Evolutionary conservation across 2,797 vertebrate species (phyloP), one percentile per base, ranked within the genome.

Genomic region (Anabacerthia variegaticeps): DNA sequence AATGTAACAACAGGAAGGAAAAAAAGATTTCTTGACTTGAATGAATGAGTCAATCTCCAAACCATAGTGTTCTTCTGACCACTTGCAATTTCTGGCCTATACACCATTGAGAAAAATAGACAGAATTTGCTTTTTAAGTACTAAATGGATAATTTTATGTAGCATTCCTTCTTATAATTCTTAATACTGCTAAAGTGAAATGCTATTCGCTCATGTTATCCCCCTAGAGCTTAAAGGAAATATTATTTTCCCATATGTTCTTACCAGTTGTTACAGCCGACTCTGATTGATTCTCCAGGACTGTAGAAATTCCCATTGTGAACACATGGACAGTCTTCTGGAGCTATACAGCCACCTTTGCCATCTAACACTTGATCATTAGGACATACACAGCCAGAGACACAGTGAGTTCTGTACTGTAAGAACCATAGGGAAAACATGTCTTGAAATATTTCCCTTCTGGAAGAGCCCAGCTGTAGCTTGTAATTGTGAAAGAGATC

Each of bases 191-290:
- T 72, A 43, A 34, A 73, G 2, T 14, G 9, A 84, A 89, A 84
- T 55, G 3, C 48, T 48, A 6, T 32, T 62, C 10, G 15, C 39
- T 62, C 28, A 22, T 30, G 1, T 52, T 37, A 72, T 77, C 85
- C 65, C 41, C 26, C 12, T 73, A 51, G 27, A 71, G 27, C 34
- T 62, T 87, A 44, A 83, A 67, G 37, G 87, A 91, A 67, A 82
- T 32, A 39, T 7, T 51, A 6, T 61, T 95, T 95, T 91, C 77
- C 37, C 44, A 4, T 75, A 15, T 69, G 21, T 8, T 94, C 98
- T n/a, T 96, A 99, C 99, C 99, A 99, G 76, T 97, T 99, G 93
- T 99, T 99, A 97, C 99, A 99, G 52, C 98, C 98, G 66, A 98
- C 98, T 55, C 96, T 98, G 84, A 99, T 96, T 13, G 96, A 98